A percentile compares a stretch with the other conserved stretches of the same genome.
Conservation (phyloP, 2,113 vertebrate species). For the Arvicanthis niloticus region DNA sequence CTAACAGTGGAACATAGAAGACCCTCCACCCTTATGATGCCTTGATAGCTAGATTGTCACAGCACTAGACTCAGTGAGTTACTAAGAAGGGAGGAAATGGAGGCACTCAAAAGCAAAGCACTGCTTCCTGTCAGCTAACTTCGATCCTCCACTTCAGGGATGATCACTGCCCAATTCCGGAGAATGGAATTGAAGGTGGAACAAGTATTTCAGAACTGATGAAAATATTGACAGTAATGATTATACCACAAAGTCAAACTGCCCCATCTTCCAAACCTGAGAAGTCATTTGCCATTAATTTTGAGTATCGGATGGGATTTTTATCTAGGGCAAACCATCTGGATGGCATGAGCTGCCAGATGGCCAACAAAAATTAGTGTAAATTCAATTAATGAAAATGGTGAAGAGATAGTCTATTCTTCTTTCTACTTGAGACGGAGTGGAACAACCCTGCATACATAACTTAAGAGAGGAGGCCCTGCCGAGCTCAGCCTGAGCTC, state of each 20-base stretch:
- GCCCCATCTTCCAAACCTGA: neutral
- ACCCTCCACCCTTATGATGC: neutral
- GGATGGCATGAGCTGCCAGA: neutral
- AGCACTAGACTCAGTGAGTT: neutral
- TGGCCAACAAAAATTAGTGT: neutral
- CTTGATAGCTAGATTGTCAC: neutral
- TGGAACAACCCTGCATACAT: neutral
- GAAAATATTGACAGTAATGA: slow-evolving; percentile 46
- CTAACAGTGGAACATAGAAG: neutral
- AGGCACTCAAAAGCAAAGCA: neutral
- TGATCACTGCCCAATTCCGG: neutral
- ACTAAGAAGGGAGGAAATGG: neutral
- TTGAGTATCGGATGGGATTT: slow-evolving; percentile 48
- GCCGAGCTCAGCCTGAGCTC: neutral
- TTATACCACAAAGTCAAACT: slow-evolving; percentile 42
- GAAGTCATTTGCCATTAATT: slow-evolving; percentile 15
- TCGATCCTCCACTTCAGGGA: neutral
- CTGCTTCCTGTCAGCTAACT: neutral
- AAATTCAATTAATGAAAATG: slow-evolving; percentile 35
- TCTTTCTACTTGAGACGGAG: neutral
- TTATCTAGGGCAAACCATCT: slow-evolving; percentile 31
- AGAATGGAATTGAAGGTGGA: neutral
- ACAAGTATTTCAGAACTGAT: slow-evolving; percentile 13
- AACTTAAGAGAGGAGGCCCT: neutral
- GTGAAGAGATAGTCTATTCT: neutral